Evolutionary conservation across 2,113 vertebrate genomes (phyloP).

Genomic region (Labeo rohita): DNA sequence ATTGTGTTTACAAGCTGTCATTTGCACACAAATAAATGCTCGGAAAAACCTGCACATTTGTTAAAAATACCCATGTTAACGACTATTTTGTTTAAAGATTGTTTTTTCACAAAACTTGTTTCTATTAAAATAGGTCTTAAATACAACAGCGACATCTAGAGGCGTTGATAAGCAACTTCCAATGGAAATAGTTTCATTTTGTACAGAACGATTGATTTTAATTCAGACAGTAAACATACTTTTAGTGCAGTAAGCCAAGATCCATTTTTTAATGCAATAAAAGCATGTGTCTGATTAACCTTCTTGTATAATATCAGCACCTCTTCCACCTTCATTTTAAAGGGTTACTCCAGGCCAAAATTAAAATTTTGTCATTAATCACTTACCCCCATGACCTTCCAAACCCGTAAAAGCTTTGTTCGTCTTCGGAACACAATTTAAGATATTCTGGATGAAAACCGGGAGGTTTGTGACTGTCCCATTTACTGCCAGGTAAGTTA

Average conservation of each 20-base stretch:
- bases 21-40: not conserved
- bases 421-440: no score
- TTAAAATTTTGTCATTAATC: no score
- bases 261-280: not conserved
- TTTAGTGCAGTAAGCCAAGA: no score
- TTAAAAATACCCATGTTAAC: not conserved
- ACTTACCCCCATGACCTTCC: no score
- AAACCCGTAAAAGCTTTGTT: no score
- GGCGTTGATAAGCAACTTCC: not conserved
- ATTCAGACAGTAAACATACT: no score
- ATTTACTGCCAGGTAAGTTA: no score
- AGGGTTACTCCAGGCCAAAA: no score
- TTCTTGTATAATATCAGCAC: not conserved
- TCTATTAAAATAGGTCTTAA: not conserved
- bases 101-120: no score
- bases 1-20: not conserved
- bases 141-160: constrained; percentile 17
- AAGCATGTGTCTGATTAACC: not conserved
- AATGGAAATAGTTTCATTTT: not conserved
- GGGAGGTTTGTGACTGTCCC: no score
- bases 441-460: no score
- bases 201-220: not conserved
- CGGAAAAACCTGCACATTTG: not conserved
- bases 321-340: no score
- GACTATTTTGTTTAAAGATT: not conserved